These are phyloP conservation scores for Cichlasoma orientale DNA, from an alignment of 2,797 vertebrate species.

Conservation along the genomic window DNA sequence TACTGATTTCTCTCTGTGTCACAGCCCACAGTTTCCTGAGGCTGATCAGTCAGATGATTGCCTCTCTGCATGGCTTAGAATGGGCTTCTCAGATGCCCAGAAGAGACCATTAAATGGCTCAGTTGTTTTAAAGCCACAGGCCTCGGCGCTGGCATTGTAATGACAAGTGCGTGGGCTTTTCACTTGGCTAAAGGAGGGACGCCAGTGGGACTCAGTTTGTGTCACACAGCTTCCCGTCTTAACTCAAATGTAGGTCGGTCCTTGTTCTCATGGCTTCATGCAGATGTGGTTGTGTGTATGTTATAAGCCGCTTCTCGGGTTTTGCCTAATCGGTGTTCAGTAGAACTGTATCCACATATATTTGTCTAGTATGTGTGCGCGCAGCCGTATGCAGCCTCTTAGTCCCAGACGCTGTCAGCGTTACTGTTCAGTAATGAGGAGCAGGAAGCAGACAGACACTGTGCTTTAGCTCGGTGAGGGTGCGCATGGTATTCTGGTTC, in stretches of 20 bases:
- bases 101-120: slow-evolving; percentile 71
- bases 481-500: slow-evolving; percentile 47
- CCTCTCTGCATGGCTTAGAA: slow-evolving; percentile 59
- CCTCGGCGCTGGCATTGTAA: slow-evolving; percentile 40
- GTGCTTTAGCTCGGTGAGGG: slow-evolving; percentile 40
- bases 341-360: slow-evolving; percentile 1
- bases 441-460: slow-evolving; percentile 43
- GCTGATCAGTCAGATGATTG: slow-evolving; percentile 72
- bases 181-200: slow-evolving; percentile 25
- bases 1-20: slow-evolving; percentile 53
- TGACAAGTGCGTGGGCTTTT: slow-evolving; percentile 58
- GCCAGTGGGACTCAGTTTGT: slow-evolving; percentile 30
- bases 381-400: slow-evolving; percentile 1
- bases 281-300: slow-evolving; percentile 13
- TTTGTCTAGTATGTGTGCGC: background rate
- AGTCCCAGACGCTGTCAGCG: slow-evolving; percentile 32
- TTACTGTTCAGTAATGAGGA: slow-evolving; percentile 60
- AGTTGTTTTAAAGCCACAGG: slow-evolving; percentile 63
- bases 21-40: slow-evolving; percentile 50
- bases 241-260: background rate
- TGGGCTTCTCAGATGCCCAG: slow-evolving; percentile 61
- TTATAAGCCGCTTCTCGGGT: slow-evolving; percentile 21
- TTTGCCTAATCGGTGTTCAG: slow-evolving; percentile 9
- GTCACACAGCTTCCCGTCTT: slow-evolving; percentile 30
- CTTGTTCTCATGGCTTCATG: slow-evolving; percentile 30